These are phyloP conservation scores for Pheucticus melanocephalus DNA, from an alignment of 2,113 vertebrate genomes.

Conservation along the genomic window DNA sequence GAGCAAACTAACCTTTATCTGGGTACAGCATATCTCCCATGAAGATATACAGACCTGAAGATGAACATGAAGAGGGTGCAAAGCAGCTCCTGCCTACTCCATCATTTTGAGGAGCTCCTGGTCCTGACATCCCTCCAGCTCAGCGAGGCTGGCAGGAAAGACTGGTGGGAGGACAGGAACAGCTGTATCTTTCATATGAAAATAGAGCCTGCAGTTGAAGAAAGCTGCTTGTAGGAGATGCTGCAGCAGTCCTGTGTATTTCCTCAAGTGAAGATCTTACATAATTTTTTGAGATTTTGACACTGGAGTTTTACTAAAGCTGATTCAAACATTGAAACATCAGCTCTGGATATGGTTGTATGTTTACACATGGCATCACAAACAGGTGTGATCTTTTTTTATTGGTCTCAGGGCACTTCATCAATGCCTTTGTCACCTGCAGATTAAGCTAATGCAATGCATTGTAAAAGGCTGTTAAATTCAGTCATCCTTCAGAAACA, in stretches of 20 bases:
- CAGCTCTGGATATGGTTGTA: neutral
- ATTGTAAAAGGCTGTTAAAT: neutral
- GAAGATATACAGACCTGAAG: neutral
- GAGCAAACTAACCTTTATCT: neutral
- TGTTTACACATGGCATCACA: neutral
- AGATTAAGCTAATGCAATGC: neutral
- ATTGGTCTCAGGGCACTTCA: neutral
- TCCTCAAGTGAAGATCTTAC: neutral
- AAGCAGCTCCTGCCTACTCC: neutral
- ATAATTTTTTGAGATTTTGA: neutral
- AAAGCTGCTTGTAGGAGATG: neutral
- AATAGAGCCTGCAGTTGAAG: neutral
- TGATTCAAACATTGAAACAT: neutral
- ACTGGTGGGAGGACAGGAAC: neutral
- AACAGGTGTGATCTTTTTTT: neutral
- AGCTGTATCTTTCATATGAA: neutral
- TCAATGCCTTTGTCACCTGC: constrained; percentile 2
- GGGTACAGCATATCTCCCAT: neutral
- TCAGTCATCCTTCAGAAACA: neutral
- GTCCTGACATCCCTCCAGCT: neutral
- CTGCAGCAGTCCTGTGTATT: neutral
- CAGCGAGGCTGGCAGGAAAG: neutral
- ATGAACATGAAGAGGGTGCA: neutral
- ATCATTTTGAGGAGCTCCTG: neutral
- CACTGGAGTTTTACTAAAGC: neutral